Conservation (phyloP, 2,113 vertebrate genomes). For the Gila orcuttii region DNA sequence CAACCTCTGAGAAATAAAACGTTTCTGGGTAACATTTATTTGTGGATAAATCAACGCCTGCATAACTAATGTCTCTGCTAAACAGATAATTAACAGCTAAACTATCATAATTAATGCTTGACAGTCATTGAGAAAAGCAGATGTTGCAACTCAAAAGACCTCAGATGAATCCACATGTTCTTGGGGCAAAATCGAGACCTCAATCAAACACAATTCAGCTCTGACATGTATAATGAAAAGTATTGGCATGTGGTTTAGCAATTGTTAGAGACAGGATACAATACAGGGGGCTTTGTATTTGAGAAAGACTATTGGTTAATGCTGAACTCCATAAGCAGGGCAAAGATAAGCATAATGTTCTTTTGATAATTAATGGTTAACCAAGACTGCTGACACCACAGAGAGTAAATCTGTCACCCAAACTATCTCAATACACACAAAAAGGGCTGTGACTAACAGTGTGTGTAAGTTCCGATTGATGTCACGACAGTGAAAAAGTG, state of each 20-base stretch:
- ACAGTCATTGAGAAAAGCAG: neutral
- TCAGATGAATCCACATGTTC: neutral
- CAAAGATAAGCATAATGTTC: slow-evolving; percentile 44
- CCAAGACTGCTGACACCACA: slow-evolving; percentile 50
- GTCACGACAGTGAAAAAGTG: neutral
- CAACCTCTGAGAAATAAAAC: neutral
- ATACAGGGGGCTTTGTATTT: neutral
- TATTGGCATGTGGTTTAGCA: neutral
- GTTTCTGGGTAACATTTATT: neutral
- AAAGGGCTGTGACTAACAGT: slow-evolving; percentile 45
- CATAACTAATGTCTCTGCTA: neutral
- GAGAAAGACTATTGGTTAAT: neutral
- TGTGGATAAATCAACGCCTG: slow-evolving; percentile 6
- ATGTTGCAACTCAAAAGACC: neutral
- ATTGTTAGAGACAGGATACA: neutral
- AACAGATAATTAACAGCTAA: neutral
- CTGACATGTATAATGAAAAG: neutral
- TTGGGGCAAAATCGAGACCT: neutral
- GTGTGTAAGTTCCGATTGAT: slow-evolving; percentile 34
- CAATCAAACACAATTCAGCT: neutral
- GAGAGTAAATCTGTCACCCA: slow-evolving; percentile 60
- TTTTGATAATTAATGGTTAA: slow-evolving; percentile 49
- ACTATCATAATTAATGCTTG: neutral
- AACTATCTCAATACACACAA: slow-evolving; percentile 49
- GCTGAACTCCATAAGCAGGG: slow-evolving; percentile 24